Percentiles rank a stretch among this genome's conserved stretches.
Conservation (phyloP, 2,888 invertebrate species). For the Chrysolina oricalcia region DNA sequence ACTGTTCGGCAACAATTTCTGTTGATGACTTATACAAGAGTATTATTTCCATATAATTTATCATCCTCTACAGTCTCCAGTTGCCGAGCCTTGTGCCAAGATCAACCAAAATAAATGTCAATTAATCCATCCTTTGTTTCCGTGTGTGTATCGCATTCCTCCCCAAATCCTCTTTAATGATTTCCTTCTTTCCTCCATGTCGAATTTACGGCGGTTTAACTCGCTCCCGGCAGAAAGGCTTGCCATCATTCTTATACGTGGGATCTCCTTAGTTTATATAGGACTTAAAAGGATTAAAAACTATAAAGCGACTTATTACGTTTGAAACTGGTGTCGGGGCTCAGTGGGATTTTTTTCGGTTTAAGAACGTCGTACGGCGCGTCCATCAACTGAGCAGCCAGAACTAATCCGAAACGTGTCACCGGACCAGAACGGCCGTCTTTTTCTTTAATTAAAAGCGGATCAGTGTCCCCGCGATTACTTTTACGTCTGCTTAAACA, state of each 20-base stretch:
- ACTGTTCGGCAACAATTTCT: no score
- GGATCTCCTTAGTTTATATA: slow-evolving; percentile 54
- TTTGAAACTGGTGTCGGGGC: slow-evolving; percentile 45
- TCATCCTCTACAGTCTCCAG: no score
- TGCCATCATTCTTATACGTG: slow-evolving; percentile 48
- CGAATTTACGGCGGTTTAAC: slow-evolving; percentile 21
- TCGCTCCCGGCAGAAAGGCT: slow-evolving; percentile 15
- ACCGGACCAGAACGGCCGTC: slow-evolving; percentile 44
- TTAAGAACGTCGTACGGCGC: slow-evolving; percentile 47
- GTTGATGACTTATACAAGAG: no score
- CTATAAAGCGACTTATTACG: slow-evolving; percentile 43
- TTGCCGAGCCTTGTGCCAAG: background rate
- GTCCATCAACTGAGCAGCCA: slow-evolving; percentile 48
- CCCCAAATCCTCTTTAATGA: slow-evolving; percentile 18
- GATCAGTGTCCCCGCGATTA: slow-evolving; percentile 58
- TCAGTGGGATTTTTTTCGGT: slow-evolving; percentile 48
- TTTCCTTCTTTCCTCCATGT: slow-evolving; percentile 18
- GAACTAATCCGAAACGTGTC: slow-evolving; percentile 53
- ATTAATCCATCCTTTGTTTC: background rate
- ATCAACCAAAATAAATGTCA: slow-evolving; percentile 11
- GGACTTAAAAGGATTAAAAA: slow-evolving; percentile 55
- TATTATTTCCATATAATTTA: no score
- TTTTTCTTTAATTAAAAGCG: slow-evolving; percentile 59
- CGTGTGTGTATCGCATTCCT: slow-evolving; percentile 14
- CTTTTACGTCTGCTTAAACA: slow-evolving; percentile 59